phyloP scores from a whole-genome alignment of 2,113 vertebrate species.

The Bos indicus region DNA sequence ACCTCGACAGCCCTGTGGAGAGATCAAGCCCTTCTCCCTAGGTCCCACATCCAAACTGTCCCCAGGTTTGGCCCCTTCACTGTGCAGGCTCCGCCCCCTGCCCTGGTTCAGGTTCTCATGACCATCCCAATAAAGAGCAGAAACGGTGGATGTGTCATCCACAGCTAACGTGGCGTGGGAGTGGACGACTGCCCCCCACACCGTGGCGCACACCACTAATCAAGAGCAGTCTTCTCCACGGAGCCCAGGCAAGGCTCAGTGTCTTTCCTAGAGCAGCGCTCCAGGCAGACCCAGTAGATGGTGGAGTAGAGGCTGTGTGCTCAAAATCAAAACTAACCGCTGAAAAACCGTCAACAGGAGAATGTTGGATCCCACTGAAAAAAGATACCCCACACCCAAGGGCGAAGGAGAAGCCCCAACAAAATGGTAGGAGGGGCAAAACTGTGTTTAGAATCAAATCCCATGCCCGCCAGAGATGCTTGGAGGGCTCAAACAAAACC shows the following conservation, averaged over 20 bases:
- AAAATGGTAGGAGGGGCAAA: not conserved
- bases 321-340: not conserved
- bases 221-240: not conserved
- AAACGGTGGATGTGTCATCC: not conserved
- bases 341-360: not conserved
- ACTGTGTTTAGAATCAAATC: not conserved
- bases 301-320: not conserved
- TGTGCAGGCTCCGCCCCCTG: not conserved
- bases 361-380: not conserved
- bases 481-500: not conserved
- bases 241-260: not conserved
- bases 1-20: not conserved
- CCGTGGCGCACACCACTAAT: not conserved
- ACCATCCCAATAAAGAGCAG: not conserved
- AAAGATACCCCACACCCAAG: not conserved
- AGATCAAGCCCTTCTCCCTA: not conserved
- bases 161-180: fast-evolving
- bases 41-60: not conserved
- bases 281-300: not conserved
- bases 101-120: not conserved
- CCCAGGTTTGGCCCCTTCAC: not conserved
- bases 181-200: fast-evolving
- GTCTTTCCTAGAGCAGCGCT: not conserved
- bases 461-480: not conserved
- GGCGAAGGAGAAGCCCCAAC: not conserved